Percentiles rank a stretch among this genome's conserved stretches.
These are phyloP conservation scores for Nasonia oneida DNA, from an alignment of 2,888 invertebrate species.

Conservation along the genomic window DNA sequence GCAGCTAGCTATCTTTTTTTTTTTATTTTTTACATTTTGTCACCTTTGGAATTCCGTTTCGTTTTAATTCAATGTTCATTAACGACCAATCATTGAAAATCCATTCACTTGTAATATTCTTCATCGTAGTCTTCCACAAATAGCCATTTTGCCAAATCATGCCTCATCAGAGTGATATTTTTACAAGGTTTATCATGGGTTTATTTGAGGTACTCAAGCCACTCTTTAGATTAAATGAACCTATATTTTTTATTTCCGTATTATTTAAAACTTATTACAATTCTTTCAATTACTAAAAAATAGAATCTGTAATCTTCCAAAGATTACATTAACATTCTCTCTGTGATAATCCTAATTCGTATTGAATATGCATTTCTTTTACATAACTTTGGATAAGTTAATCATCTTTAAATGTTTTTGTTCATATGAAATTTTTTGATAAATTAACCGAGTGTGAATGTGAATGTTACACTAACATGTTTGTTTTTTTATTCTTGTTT, in stretches of 20 bases:
- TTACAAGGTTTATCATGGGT: conserved; percentile 56
- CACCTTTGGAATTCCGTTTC: conserved; percentile 49
- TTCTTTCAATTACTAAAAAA: background rate
- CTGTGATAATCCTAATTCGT: background rate
- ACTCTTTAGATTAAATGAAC: conserved; percentile 62
- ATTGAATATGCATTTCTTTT: background rate
- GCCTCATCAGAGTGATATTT: conserved; percentile 59
- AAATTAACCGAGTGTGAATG: conserved; percentile 3
- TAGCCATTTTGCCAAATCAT: conserved; percentile 54
- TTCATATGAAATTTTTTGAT: background rate
- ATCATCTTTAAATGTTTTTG: background rate
- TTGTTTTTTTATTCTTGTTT: conserved; percentile 15
- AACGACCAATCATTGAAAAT: conserved; percentile 57
- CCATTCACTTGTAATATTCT: conserved; percentile 58
- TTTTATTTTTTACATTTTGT: conserved; percentile 57
- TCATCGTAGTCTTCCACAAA: conserved; percentile 57
- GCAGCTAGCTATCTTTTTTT: conserved; percentile 59
- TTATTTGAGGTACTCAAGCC: conserved; percentile 65
- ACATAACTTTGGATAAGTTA: background rate
- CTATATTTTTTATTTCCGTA: background rate
- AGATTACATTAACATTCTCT: background rate
- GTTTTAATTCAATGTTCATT: conserved; percentile 61
- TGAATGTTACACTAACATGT: conserved; percentile 37
- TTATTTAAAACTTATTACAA: background rate
- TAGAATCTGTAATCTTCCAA: background rate